Percentiles rank a stretch among this genome's conserved stretches.
phyloP scores from a whole-genome alignment of 2,888 invertebrate genomes.

The Agrochola litura region DNA sequence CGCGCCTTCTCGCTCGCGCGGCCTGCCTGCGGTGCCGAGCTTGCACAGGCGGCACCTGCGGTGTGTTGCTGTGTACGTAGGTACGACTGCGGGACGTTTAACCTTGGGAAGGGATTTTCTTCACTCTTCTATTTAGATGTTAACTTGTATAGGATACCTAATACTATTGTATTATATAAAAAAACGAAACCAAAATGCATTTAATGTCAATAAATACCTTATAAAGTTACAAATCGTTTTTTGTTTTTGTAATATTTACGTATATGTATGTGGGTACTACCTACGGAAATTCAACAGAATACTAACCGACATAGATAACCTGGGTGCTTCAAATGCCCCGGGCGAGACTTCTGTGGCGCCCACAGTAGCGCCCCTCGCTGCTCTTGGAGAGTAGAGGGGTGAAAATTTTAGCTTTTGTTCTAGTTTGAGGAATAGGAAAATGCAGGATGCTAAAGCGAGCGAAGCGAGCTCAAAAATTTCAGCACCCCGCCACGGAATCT shows the following conservation, averaged over 20 bases:
- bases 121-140: constrained; percentile 60
- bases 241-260: background rate
- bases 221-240: constrained; percentile 36
- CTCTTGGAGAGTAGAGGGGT: too few species aligned
- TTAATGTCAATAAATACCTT: constrained; percentile 71
- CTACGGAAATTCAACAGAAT: background rate
- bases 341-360: too few species aligned
- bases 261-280: too few species aligned
- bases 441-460: too few species aligned
- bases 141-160: constrained; percentile 56
- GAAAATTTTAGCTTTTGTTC: too few species aligned
- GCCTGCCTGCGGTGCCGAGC: background rate
- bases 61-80: background rate
- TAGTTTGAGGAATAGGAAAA: too few species aligned
- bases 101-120: constrained; percentile 40
- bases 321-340: too few species aligned
- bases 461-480: too few species aligned
- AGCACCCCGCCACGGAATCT: too few species aligned
- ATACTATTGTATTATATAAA: constrained; percentile 64
- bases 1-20: background rate
- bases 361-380: too few species aligned
- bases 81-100: background rate
- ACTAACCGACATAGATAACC: too few species aligned
- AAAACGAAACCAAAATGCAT: constrained; percentile 81
- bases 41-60: background rate